phyloP scores from a whole-genome alignment of 2,113 vertebrate species.

The Ramphastos sulfuratus region DNA sequence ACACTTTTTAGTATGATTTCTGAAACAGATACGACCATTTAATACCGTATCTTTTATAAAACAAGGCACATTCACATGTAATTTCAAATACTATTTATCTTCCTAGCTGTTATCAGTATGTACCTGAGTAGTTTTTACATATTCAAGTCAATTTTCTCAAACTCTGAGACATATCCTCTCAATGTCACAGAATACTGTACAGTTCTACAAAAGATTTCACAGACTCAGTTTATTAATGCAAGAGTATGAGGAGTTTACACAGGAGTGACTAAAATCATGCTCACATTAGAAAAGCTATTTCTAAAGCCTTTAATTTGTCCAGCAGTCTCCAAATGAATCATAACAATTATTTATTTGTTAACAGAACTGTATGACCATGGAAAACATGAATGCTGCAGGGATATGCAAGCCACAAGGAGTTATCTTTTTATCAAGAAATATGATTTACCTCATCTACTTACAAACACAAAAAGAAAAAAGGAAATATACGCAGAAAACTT shows the following conservation, averaged over 20 bases:
- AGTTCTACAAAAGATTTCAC: not conserved
- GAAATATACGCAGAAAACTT: not conserved
- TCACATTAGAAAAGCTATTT: not conserved
- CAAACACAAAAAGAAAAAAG: not conserved
- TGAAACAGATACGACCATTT: constrained; percentile 66
- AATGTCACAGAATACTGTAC: not conserved
- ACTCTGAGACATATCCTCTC: not conserved
- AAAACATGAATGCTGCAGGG: not conserved
- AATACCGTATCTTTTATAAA: not conserved
- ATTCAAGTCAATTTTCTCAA: not conserved
- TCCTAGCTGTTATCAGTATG: not conserved
- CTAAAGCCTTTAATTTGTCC: not conserved
- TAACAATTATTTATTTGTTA: not conserved
- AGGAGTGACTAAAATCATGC: not conserved
- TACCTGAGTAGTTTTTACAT: not conserved
- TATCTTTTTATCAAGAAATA: not conserved
- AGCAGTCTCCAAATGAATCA: not conserved
- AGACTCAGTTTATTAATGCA: not conserved
- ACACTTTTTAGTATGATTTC: constrained; percentile 83
- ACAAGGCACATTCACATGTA: not conserved
- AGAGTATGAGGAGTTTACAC: not conserved
- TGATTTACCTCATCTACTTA: not conserved
- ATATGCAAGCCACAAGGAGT: not conserved
- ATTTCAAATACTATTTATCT: not conserved
- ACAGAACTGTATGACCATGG: not conserved